phyloP scores from a whole-genome alignment of 2,888 invertebrate genomes.

The Ennomos erosarius region DNA sequence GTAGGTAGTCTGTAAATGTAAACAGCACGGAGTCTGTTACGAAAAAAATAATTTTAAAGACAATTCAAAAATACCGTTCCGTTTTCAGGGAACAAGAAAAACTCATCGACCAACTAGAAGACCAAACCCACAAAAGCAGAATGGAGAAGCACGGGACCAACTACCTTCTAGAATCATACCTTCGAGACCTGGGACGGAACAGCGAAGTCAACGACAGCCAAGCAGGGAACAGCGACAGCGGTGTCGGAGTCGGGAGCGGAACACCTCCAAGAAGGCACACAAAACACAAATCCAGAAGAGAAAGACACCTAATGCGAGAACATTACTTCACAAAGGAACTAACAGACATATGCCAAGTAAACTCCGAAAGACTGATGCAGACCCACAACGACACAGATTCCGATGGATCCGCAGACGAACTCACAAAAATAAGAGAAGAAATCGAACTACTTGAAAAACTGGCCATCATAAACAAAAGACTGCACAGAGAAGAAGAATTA shows the following conservation, averaged over 20 bases:
- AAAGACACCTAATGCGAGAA: conserved; percentile 81
- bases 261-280: conserved; percentile 83
- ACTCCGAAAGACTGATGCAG: conserved; percentile 76
- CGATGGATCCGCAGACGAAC: conserved; percentile 78
- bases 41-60: too few relatives aligned
- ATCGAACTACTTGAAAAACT: conserved; percentile 90
- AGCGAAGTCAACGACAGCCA: conserved; percentile 82
- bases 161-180: conserved; percentile 91
- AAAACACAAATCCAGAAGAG: conserved; percentile 82
- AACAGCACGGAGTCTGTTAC: too few relatives aligned
- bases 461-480: conserved; percentile 89
- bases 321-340: conserved; percentile 84
- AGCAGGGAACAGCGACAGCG: conserved; percentile 89
- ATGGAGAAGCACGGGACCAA: conserved; percentile 92
- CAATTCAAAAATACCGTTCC: neutral
- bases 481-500: conserved; percentile 90
- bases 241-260: conserved; percentile 88
- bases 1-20: too few relatives aligned
- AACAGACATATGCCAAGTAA: conserved; percentile 81
- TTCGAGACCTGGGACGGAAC: conserved; percentile 78
- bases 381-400: conserved; percentile 80
- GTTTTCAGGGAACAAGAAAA: conserved; percentile 88
- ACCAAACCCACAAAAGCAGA: conserved; percentile 90
- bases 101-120: conserved; percentile 91
- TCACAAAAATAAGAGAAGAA: conserved; percentile 87